Base-by-base conservation (phyloP, 37 sponge, comb jelly and placozoan genomes). In the Cladorhizidae sp. region DNA sequence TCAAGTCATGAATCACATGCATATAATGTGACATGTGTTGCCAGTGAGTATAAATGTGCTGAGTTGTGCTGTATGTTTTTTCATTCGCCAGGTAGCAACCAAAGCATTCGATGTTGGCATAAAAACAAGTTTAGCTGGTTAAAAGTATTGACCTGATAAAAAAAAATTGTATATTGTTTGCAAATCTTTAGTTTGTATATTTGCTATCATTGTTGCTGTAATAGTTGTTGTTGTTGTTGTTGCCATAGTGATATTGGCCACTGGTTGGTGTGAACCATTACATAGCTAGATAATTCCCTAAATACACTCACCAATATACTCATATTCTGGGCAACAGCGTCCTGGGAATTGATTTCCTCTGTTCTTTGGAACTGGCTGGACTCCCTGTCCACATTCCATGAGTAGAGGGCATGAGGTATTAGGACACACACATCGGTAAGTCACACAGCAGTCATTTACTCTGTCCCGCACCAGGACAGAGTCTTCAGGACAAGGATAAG, bases 321-420 rank as follows among this genome's bases (percentile, higher is more conserved):
- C 25, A 57, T 90, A 94, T 6, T 75, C 32, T 5, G 95, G 91
- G 52, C 95, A 94, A 33, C 95, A 94, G 38, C 84, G 38, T 55
- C 95, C 95, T 32, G 95, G 95, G 36, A 69, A 84, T 42, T 69
- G 45, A 67, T 87, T 88, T 11, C 95, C 95, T 45, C 91, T 40
- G 21, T 77, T 50, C 17, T 39, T 9, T 29, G 95, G 83, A 15
- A 86, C 37, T 54, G 95, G 91, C 43, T 87, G 88, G 38, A 90
- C 73, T 3, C 89, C 95, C 26, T 45, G 45, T 12, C 79, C 89
- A 78, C 95, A 71, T 40, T 90, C 88, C 86, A 88, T 88, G 72
- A 87, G 69, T 8, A 73, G 50, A 0, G 95, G 95, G 50, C 95
- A 94, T 23, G 85, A 76, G 23, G 35, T 59, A 33, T 87, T 43